These are phyloP conservation scores for Pogonophryne albipinna DNA, from an alignment of 2,797 vertebrate genomes.

Conservation along the genomic window DNA sequence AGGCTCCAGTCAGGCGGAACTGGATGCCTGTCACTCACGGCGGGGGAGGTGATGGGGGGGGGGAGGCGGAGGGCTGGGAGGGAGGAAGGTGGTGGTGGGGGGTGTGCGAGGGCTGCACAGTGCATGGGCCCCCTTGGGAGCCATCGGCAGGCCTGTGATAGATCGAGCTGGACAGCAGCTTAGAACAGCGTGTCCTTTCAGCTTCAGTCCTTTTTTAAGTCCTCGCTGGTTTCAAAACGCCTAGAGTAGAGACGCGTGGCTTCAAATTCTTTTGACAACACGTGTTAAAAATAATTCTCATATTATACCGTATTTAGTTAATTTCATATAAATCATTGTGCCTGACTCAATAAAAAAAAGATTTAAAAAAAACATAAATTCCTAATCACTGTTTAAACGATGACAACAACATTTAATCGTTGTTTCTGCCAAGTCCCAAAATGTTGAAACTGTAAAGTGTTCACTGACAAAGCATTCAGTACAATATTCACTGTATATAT, in stretches of 20 bases:
- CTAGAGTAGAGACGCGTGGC: background rate
- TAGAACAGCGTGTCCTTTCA: conserved; percentile 66
- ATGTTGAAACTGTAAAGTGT: background rate
- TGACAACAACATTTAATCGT: too few species aligned
- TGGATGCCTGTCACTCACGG: conserved; percentile 84
- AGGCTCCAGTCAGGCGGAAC: conserved; percentile 80
- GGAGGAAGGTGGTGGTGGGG: conserved; percentile 11
- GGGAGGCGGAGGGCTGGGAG: background rate
- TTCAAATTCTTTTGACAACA: conserved; percentile 36
- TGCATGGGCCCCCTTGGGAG: conserved; percentile 67
- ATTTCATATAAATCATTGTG: background rate
- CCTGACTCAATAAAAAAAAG: too few species aligned
- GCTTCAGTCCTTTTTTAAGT: conserved; percentile 55
- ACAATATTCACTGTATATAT: background rate
- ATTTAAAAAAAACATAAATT: too few species aligned
- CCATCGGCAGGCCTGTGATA: conserved; percentile 67
- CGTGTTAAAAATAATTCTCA: too few species aligned
- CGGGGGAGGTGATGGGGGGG: conserved; percentile 47
- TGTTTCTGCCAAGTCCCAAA: background rate
- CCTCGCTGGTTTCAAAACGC: conserved; percentile 45
- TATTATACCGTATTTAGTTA: background rate
- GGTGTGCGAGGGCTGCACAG: conserved; percentile 34
- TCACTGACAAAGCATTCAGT: background rate
- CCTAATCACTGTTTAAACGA: too few species aligned
- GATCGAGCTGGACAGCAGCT: conserved; percentile 72